Conservation (phyloP, 2,888 invertebrate species). For the Caenorhabditis sinica region DNA sequence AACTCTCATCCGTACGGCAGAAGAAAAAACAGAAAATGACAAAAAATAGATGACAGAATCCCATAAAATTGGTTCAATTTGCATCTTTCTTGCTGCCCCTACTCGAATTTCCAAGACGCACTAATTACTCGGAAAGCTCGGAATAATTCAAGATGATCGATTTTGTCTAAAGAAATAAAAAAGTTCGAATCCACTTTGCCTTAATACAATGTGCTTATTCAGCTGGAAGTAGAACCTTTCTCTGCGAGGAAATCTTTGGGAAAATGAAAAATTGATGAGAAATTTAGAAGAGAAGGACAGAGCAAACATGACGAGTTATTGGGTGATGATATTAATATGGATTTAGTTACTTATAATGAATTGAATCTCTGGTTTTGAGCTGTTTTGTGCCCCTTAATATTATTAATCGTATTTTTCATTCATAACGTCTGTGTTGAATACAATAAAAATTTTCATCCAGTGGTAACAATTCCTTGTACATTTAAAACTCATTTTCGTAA, state of each 20-base stretch:
- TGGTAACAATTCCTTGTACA: neutral
- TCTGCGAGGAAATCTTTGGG: neutral
- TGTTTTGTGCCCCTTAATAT: too few species aligned
- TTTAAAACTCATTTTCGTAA: neutral
- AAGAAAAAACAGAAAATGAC: neutral
- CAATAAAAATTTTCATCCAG: too few species aligned
- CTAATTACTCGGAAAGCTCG: constrained; percentile 11
- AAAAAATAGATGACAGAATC: neutral
- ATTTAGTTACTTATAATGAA: too few species aligned
- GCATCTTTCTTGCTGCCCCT: neutral
- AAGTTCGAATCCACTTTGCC: neutral
- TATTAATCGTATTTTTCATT: too few species aligned
- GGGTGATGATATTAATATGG: neutral
- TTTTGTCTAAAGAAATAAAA: neutral
- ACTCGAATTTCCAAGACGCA: constrained; percentile 27
- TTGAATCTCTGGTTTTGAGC: too few species aligned
- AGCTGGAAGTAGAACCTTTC: neutral
- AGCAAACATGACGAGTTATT: constrained; percentile 9
- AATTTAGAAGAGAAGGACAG: neutral
- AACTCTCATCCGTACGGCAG: too few species aligned
- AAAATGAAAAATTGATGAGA: constrained; percentile 29
- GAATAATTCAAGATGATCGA: constrained; percentile 4
- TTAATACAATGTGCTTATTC: neutral
- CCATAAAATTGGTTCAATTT: constrained; percentile 51
- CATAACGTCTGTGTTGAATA: too few species aligned